phyloP scores from a whole-genome alignment of 2,888 invertebrate species.

The Polyommatus iphigenia region DNA sequence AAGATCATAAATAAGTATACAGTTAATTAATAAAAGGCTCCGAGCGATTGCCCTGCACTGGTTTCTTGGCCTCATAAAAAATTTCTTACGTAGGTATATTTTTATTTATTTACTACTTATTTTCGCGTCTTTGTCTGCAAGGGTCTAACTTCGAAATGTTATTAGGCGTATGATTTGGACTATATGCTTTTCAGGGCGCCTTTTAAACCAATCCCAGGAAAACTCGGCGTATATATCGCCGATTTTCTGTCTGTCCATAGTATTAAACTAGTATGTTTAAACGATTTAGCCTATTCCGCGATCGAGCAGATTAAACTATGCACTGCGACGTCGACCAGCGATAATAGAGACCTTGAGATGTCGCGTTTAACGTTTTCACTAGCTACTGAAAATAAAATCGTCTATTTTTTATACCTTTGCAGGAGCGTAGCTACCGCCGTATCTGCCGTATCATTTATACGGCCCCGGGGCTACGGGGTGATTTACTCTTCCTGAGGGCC shows the following conservation, averaged over 20 bases:
- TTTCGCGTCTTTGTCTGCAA: not conserved
- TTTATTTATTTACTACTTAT: not conserved
- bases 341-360: conserved; percentile 16
- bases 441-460: too few relatives aligned
- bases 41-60: conserved; percentile 15
- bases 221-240: too few relatives aligned
- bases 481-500: too few relatives aligned
- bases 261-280: not conserved
- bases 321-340: not conserved
- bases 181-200: too few relatives aligned
- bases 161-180: too few relatives aligned
- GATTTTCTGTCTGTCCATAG: not conserved
- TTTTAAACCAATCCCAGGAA: too few relatives aligned
- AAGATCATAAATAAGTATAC: conserved; percentile 18
- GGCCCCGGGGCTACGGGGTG: too few relatives aligned
- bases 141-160: not conserved
- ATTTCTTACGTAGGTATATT: not conserved
- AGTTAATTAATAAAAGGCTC: conserved; percentile 10
- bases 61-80: conserved; percentile 31
- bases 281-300: too few relatives aligned
- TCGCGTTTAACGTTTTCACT: conserved; percentile 11
- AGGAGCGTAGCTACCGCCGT: too few relatives aligned
- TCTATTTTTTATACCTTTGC: not conserved
- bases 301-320: not conserved
- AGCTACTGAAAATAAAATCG: not conserved